phyloP scores from a whole-genome alignment of 2,888 invertebrate species.

The Troides helena region DNA sequence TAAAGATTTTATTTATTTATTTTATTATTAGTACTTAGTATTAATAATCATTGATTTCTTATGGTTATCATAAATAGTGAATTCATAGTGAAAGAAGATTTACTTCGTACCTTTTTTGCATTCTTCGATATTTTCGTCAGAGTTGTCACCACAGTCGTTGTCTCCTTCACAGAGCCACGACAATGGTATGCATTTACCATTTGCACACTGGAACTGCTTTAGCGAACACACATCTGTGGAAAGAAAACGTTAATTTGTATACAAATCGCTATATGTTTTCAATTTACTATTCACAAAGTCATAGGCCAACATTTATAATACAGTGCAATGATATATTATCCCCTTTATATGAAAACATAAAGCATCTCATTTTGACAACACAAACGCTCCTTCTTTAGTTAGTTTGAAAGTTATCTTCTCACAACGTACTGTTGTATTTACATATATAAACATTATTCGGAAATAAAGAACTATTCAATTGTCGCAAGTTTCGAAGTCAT shows the following conservation, averaged over 20 bases:
- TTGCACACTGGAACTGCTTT: slow-evolving; percentile 87
- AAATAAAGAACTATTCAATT: slow-evolving; percentile 21
- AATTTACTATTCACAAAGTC: too few relatives aligned
- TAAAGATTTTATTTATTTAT: too few relatives aligned
- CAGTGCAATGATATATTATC: background rate
- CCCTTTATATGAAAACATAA: background rate
- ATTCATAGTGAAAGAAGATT: background rate
- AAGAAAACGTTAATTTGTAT: slow-evolving; percentile 29
- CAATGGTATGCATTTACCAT: slow-evolving; percentile 87
- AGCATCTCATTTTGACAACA: slow-evolving; percentile 7
- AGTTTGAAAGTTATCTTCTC: slow-evolving; percentile 7
- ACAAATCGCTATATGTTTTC: too few relatives aligned
- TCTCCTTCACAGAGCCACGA: slow-evolving; percentile 89
- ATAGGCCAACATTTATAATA: too few relatives aligned
- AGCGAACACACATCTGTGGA: slow-evolving; percentile 79
- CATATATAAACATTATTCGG: slow-evolving; percentile 17
- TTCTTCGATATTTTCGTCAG: slow-evolving; percentile 87
- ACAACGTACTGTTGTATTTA: slow-evolving; percentile 7
- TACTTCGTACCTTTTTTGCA: slow-evolving; percentile 83
- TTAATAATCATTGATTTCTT: too few relatives aligned
- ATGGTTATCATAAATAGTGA: background rate
- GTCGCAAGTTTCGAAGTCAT: background rate
- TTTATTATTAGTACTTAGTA: too few relatives aligned
- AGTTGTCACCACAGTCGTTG: slow-evolving; percentile 89
- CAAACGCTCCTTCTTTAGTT: background rate